Evolutionary conservation across 2,113 vertebrate species (phyloP).

Genomic region (Ibidorhyncha struthersii): DNA sequence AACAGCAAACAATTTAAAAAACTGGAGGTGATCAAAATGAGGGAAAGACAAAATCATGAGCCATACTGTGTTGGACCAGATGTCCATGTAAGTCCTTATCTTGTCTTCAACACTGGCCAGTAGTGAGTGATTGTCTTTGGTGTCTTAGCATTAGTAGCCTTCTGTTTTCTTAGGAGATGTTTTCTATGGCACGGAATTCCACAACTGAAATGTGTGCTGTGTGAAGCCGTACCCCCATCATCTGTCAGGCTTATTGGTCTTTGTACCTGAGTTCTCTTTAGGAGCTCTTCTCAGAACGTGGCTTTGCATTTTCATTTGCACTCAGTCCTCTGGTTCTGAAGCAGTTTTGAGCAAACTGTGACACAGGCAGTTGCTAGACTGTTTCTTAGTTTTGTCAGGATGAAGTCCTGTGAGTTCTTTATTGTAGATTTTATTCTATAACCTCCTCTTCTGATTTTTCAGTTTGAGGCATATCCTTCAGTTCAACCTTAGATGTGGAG

Average conservation of each 20-base stretch:
- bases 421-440: not conserved
- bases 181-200: not conserved
- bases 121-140: not conserved
- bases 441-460: not conserved
- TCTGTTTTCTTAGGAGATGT: not conserved
- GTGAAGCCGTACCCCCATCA: not conserved
- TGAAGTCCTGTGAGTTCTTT: not conserved
- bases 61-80: not conserved
- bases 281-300: not conserved
- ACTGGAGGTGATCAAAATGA: not conserved
- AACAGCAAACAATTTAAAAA: not conserved
- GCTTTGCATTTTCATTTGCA: not conserved
- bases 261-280: not conserved
- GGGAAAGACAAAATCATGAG: not conserved
- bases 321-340: not conserved
- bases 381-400: not conserved
- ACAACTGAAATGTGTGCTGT: not conserved
- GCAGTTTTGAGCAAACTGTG: not conserved
- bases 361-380: not conserved
- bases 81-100: not conserved
- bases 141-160: not conserved
- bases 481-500: not conserved
- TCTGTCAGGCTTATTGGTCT: not conserved
- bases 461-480: not conserved
- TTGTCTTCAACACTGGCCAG: not conserved